phyloP scores from a whole-genome alignment of 2,113 vertebrate species.

The Trematocara nigrifrons region DNA sequence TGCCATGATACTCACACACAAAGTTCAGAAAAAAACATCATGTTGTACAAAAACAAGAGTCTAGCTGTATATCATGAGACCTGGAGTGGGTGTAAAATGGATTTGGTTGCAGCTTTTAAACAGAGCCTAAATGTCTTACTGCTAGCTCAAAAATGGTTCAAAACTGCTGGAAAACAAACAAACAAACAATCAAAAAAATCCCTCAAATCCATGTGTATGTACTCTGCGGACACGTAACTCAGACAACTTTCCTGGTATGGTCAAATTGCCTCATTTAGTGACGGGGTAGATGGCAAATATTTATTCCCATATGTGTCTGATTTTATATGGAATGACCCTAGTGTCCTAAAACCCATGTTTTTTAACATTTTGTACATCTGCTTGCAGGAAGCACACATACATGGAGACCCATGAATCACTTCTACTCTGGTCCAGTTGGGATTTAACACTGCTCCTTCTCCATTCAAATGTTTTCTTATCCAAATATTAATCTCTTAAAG shows the following conservation, averaged over 20 bases:
- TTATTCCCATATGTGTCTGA: not conserved
- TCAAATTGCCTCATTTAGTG: not conserved
- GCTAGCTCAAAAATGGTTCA: not conserved
- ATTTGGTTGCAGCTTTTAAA: not conserved
- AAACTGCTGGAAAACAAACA: not conserved
- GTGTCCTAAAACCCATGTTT: not conserved
- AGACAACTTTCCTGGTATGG: not conserved
- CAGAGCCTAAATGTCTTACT: not conserved
- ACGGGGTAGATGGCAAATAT: not conserved
- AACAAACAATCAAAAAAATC: not conserved
- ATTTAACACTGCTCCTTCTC: not conserved
- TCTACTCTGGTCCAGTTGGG: not conserved
- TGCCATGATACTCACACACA: not conserved
- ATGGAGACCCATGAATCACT: not conserved
- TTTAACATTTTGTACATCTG: not conserved
- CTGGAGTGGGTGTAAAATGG: not conserved
- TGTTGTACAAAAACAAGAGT: not conserved
- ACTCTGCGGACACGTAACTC: not conserved
- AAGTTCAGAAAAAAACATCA: not conserved
- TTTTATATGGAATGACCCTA: not conserved
- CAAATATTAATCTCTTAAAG: not conserved
- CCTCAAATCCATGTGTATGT: not conserved
- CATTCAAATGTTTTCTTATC: not conserved
- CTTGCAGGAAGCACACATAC: not conserved
- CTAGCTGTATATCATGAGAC: not conserved